A percentile compares a stretch with the other conserved stretches of the same genome.
Evolutionary conservation across 2,888 invertebrate species (phyloP).

Genomic region (Euplagia quadripunctaria): DNA sequence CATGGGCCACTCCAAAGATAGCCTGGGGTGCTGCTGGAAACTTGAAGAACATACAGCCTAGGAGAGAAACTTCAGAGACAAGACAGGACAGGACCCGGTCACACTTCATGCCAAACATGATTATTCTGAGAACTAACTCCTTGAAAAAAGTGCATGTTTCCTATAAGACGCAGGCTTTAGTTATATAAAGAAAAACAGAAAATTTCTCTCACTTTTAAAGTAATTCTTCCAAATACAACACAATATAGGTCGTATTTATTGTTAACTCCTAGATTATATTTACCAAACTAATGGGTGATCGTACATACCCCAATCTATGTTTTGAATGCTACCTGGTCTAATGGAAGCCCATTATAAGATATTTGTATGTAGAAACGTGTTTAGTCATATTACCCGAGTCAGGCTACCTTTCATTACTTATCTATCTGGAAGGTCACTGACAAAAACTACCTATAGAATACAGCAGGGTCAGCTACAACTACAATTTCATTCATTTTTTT

Average conservation of each 20-base stretch:
- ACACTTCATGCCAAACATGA: no score
- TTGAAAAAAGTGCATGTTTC: background rate
- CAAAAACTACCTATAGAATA: background rate
- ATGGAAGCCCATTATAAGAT: background rate
- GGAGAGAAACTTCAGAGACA: no score
- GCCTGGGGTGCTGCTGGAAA: no score
- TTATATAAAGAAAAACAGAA: no score
- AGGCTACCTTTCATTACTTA: conserved; percentile 31
- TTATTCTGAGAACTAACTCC: background rate
- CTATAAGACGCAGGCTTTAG: background rate
- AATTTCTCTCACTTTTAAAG: no score
- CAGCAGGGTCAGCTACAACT: background rate
- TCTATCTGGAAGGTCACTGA: background rate
- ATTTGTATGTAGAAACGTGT: background rate
- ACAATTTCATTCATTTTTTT: background rate
- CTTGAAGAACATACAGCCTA: no score
- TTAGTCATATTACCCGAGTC: background rate
- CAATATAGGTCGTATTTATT: no score
- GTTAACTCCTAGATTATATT: conserved; percentile 10
- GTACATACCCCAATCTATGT: conserved; percentile 20
- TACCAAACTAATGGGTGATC: conserved; percentile 32
- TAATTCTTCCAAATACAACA: no score
- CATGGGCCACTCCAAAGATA: no score
- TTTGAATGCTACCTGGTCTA: background rate
- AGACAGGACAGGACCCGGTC: no score